Conservation (phyloP, 2,888 invertebrate species). For the Ophraella communa region DNA sequence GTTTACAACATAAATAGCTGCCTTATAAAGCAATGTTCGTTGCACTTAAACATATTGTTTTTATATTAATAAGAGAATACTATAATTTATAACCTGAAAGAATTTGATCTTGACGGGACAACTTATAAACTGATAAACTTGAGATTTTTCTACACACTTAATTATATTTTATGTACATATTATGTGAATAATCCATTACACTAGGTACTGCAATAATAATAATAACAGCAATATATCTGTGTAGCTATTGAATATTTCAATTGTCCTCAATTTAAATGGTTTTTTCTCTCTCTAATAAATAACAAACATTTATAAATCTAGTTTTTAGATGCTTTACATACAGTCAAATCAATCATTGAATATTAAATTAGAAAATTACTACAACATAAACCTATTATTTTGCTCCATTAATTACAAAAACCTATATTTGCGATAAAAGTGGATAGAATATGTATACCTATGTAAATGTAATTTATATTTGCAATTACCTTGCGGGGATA, state of each 20-base stretch:
- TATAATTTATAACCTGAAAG: neutral
- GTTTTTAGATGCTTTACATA: too few relatives aligned
- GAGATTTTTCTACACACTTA: too few relatives aligned
- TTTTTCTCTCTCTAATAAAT: too few relatives aligned
- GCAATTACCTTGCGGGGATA: neutral
- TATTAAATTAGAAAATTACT: constrained; percentile 5
- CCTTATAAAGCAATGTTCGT: neutral
- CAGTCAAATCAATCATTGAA: neutral
- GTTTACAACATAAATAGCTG: neutral
- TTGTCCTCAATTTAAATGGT: too few relatives aligned
- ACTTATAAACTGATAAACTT: too few relatives aligned
- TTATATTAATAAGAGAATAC: neutral
- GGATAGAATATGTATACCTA: neutral
- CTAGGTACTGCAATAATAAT: too few relatives aligned
- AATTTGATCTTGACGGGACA: neutral
- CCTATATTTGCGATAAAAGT: neutral
- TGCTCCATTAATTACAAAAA: constrained; percentile 4
- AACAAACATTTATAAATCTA: too few relatives aligned
- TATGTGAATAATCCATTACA: too few relatives aligned
- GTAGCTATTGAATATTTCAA: too few relatives aligned
- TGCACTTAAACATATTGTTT: neutral
- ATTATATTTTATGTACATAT: too few relatives aligned
- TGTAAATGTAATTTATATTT: neutral
- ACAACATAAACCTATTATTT: neutral
- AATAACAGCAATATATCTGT: too few relatives aligned